These are phyloP conservation scores for Macrochelys suwanniensis DNA, from an alignment of 2,797 vertebrate genomes.

Conservation along the genomic window DNA sequence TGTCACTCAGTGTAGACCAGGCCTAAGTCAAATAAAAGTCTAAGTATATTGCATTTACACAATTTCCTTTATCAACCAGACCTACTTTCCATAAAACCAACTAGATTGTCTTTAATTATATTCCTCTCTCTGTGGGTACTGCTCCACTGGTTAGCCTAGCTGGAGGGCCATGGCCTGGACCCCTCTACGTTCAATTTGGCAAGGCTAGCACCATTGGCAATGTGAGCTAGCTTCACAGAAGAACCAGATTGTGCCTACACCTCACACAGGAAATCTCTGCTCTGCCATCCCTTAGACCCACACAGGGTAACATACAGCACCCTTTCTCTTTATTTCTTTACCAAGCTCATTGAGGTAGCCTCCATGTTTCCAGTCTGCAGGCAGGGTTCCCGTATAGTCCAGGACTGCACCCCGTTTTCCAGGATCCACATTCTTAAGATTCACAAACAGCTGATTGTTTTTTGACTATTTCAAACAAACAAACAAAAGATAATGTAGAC, in stretches of 20 bases:
- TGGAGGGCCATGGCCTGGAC: background rate
- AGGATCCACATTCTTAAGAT: conserved; percentile 88
- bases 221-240: background rate
- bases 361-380: conserved; percentile 94
- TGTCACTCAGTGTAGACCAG: background rate
- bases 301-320: background rate
- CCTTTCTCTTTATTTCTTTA: conserved; percentile 66
- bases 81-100: background rate
- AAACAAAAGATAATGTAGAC: background rate
- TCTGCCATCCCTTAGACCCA: background rate
- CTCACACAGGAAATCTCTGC: background rate
- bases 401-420: conserved; percentile 83
- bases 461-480: conserved; percentile 83
- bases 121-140: background rate
- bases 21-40: background rate
- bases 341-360: conserved; percentile 93
- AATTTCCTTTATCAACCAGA: background rate
- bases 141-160: background rate
- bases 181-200: background rate
- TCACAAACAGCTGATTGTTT: conserved; percentile 90
- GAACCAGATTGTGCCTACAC: background rate
- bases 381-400: conserved; percentile 90
- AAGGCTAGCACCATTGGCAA: background rate
- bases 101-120: background rate
- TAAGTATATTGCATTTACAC: background rate